Percentiles rank a stretch among this genome's conserved stretches.
Conservation (phyloP, 1,140 invertebrate species). For the Maconellicoccus hirsutus region DNA sequence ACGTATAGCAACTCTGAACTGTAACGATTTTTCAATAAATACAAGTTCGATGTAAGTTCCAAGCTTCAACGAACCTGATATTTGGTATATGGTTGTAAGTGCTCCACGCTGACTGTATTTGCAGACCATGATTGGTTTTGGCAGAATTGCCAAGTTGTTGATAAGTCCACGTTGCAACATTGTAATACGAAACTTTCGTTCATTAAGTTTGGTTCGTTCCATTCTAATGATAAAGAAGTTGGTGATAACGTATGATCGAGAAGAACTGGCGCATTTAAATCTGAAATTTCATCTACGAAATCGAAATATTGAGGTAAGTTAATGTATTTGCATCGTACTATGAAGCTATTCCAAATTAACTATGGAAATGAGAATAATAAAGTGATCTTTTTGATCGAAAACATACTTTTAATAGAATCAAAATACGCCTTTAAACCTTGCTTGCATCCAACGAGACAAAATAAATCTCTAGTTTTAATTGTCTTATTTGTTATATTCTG, state of each 20-base stretch:
- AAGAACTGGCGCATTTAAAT: slow-evolving; percentile 56
- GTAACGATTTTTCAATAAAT: slow-evolving; percentile 28
- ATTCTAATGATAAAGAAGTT: slow-evolving; percentile 64
- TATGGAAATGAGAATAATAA: background rate
- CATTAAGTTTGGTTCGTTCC: slow-evolving; percentile 45
- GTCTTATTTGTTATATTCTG: background rate
- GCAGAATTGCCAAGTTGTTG: slow-evolving; percentile 59
- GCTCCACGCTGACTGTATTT: slow-evolving; percentile 54
- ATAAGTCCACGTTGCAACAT: slow-evolving; percentile 56
- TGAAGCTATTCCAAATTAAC: no score
- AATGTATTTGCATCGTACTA: no score
- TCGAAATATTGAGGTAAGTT: background rate
- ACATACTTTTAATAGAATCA: slow-evolving; percentile 11
- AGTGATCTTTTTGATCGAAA: background rate
- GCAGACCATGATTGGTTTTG: slow-evolving; percentile 51
- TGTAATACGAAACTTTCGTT: slow-evolving; percentile 60
- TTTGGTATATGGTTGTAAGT: slow-evolving; percentile 74
- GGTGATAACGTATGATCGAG: slow-evolving; percentile 60
- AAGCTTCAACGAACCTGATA: slow-evolving; percentile 55
- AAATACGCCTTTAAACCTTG: background rate
- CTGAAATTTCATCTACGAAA: slow-evolving; percentile 49
- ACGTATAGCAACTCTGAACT: slow-evolving; percentile 68
- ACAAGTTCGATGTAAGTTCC: slow-evolving; percentile 14
- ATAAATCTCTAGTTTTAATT: background rate
- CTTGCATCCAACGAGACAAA: slow-evolving; percentile 6